phyloP scores from a whole-genome alignment of 2,797 vertebrate species.

The Echeneis naucrates region DNA sequence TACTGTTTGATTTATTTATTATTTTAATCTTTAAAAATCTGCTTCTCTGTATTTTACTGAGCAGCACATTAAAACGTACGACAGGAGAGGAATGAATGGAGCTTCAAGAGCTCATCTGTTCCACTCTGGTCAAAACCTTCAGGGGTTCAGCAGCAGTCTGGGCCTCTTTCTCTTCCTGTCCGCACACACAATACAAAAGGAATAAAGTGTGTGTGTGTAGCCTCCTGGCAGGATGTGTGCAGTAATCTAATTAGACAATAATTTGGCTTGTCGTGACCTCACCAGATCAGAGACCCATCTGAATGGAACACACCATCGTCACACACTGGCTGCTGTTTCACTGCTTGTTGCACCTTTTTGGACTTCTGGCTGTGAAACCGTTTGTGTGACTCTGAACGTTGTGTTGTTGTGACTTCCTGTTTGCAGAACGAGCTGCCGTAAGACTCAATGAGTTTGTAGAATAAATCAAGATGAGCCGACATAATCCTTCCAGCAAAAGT shows the following conservation, averaged over 20 bases:
- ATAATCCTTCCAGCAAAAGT: no score
- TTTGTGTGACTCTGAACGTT: no score
- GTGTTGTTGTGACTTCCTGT: no score
- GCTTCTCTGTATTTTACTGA: conserved; percentile 3
- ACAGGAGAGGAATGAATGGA: conserved; percentile 19
- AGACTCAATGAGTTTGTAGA: no score
- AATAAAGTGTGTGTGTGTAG: conserved; percentile 35
- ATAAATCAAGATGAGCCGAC: no score
- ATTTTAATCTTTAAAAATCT: neutral
- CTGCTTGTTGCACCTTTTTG: neutral
- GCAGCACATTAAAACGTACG: neutral
- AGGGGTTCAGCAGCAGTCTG: conserved; percentile 76
- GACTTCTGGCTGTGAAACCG: no score
- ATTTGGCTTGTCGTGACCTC: conserved; percentile 71
- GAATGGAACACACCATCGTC: conserved; percentile 34
- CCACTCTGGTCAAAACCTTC: conserved; percentile 67
- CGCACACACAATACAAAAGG: conserved; percentile 27
- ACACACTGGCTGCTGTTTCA: neutral
- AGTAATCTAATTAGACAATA: conserved; percentile 83
- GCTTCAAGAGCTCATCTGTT: conserved; percentile 62
- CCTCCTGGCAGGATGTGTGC: conserved; percentile 74
- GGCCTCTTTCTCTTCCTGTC: conserved; percentile 69
- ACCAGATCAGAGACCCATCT: conserved; percentile 69
- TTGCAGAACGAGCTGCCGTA: no score
- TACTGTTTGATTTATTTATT: conserved; percentile 18